These are phyloP conservation scores for Felis chaus DNA, from an alignment of 2,113 vertebrate genomes.

Conservation along the genomic window DNA sequence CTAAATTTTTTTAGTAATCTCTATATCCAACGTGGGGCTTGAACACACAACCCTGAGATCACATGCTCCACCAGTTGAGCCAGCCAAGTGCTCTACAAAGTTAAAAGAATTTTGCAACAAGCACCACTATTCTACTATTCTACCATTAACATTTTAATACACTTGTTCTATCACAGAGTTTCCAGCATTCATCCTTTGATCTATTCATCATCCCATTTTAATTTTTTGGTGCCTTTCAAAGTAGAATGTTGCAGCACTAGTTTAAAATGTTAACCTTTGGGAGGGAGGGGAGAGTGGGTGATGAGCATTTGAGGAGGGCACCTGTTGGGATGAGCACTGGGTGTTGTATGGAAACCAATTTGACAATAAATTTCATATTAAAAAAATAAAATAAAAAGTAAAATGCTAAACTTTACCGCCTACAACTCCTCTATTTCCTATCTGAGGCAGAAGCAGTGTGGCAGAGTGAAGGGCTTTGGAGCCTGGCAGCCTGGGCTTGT, in stretches of 20 bases:
- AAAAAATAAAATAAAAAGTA: too few species aligned
- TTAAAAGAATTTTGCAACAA: slow-evolving; percentile 11
- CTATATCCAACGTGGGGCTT: not conserved
- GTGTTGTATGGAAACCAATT: too few species aligned
- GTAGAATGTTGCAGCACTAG: not conserved
- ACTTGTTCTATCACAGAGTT: not conserved
- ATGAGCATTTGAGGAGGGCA: too few species aligned
- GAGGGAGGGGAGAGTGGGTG: too few species aligned
- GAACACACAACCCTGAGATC: not conserved
- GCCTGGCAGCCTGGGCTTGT: not conserved
- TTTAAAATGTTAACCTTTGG: not conserved
- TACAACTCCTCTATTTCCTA: not conserved
- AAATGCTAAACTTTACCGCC: too few species aligned
- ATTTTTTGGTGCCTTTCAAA: not conserved
- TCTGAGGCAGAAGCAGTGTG: not conserved
- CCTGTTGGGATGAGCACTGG: too few species aligned
- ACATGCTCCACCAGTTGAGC: not conserved
- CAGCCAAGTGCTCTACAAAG: not conserved
- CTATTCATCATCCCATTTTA: not conserved
- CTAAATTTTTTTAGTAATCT: not conserved
- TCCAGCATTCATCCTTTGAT: not conserved
- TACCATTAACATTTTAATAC: not conserved
- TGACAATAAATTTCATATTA: too few species aligned
- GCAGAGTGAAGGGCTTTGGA: not conserved
- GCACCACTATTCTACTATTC: not conserved